Conservation (phyloP, 2,888 invertebrate species). For the Amiota minor region DNA sequence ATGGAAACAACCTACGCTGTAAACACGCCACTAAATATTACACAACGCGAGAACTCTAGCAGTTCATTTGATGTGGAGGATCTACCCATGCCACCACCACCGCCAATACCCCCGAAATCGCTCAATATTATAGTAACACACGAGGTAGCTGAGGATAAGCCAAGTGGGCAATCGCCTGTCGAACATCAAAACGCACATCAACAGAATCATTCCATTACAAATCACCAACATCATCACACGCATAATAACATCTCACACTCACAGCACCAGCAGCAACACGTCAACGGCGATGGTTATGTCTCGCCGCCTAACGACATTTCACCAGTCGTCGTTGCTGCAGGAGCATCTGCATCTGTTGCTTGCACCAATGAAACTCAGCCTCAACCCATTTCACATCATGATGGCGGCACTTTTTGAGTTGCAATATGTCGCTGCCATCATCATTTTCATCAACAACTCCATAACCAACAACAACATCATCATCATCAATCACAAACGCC, state of each 20-base stretch:
- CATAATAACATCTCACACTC: conserved; percentile 33
- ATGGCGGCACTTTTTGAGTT: conserved; percentile 72
- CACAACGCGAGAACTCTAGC: conserved; percentile 64
- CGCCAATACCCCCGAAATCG: conserved; percentile 72
- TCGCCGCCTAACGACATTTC: conserved; percentile 59
- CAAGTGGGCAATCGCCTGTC: not conserved
- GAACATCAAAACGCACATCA: conserved; percentile 31
- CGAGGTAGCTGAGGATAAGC: conserved; percentile 33
- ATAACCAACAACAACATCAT: conserved; percentile 37
- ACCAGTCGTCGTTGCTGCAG: conserved; percentile 33
- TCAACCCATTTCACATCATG: conserved; percentile 54
- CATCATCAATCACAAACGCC: conserved; percentile 34
- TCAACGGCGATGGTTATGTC: conserved; percentile 61
- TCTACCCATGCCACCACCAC: conserved; percentile 71
- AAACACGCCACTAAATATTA: conserved; percentile 59
- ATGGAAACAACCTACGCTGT: conserved; percentile 44
- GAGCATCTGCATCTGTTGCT: conserved; percentile 32
- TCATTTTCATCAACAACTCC: conserved; percentile 38
- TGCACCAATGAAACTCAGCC: conserved; percentile 47
- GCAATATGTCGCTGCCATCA: conserved; percentile 72
- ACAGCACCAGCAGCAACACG: conserved; percentile 47
- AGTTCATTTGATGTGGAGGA: conserved; percentile 71
- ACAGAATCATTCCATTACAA: conserved; percentile 36
- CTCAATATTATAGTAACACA: conserved; percentile 51
- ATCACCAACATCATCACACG: conserved; percentile 37